Conservation (phyloP, 2,797 vertebrate genomes). For the Fundulus diaphanus region DNA sequence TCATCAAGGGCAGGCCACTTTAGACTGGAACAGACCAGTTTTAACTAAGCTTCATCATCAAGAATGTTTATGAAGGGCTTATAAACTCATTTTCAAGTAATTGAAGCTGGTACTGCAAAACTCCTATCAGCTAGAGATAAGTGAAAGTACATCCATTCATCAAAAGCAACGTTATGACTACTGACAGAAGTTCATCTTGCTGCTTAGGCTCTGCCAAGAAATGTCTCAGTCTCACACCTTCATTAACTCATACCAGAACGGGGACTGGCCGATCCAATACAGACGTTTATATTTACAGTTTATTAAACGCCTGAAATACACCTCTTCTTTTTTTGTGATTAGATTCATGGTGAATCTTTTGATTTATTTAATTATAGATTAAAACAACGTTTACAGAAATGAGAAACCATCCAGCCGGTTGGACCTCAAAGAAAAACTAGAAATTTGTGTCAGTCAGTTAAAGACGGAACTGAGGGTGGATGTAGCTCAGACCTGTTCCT, state of each 20-base stretch:
- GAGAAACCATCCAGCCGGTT: neutral
- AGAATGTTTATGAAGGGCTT: neutral
- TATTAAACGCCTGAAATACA: neutral
- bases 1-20: constrained; percentile 10
- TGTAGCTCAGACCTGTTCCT: neutral
- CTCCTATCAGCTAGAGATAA: neutral
- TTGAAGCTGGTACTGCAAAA: neutral
- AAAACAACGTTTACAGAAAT: neutral
- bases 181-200: neutral
- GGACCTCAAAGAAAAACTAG: neutral
- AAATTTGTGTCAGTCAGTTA: neutral
- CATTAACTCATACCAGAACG: neutral
- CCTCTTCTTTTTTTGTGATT: neutral
- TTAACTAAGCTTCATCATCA: neutral
- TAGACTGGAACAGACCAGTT: constrained; percentile 10
- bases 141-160: neutral
- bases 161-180: neutral
- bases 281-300: neutral
- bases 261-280: neutral
- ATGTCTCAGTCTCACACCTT: neutral
- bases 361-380: neutral
- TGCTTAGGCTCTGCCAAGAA: neutral
- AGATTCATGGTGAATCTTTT: neutral
- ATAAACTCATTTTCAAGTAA: neutral
- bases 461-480: neutral